Evolutionary conservation across 2,113 vertebrate species (phyloP).

Genomic region (Serinus canaria): DNA sequence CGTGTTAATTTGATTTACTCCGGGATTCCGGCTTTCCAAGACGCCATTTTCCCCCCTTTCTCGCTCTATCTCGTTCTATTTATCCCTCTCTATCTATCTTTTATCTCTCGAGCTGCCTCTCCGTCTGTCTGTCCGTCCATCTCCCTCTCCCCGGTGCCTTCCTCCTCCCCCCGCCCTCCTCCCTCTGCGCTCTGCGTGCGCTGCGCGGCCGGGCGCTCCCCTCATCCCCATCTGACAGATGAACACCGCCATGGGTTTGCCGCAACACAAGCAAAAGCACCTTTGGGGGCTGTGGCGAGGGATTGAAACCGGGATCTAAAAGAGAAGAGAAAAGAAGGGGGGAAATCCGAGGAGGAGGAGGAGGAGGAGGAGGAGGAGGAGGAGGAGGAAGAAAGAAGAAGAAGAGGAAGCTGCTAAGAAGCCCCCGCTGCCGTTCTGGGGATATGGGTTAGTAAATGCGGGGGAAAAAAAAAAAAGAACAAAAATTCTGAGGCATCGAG

Average conservation of each 20-base stretch:
- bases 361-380: background rate
- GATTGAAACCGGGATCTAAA: conserved; percentile 60
- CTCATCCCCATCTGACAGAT: conserved; percentile 51
- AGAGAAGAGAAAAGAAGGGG: conserved; percentile 37
- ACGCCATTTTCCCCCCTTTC: background rate
- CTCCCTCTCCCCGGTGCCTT: conserved; percentile 1
- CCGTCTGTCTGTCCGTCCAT: background rate
- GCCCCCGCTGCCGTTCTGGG: background rate
- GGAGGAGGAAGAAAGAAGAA: background rate
- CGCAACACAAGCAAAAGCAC: conserved; percentile 67
- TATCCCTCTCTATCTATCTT: conserved; percentile 31
- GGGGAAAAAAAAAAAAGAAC: background rate
- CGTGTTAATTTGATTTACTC: conserved; percentile 66
- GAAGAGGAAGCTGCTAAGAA: too few relatives aligned
- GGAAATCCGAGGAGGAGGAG: background rate
- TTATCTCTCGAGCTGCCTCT: conserved; percentile 49
- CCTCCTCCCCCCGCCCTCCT: conserved; percentile 17
- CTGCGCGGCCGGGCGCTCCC: conserved; percentile 51
- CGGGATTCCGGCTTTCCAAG: background rate
- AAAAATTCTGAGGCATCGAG: background rate
- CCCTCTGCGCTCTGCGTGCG: background rate
- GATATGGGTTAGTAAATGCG: conserved; percentile 66
- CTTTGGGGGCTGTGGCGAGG: conserved; percentile 65
- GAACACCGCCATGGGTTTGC: conserved; percentile 69
- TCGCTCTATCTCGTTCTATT: conserved; percentile 19